phyloP scores from a whole-genome alignment of 1,140 invertebrate species.

The Anadara kagoshimensis region DNA sequence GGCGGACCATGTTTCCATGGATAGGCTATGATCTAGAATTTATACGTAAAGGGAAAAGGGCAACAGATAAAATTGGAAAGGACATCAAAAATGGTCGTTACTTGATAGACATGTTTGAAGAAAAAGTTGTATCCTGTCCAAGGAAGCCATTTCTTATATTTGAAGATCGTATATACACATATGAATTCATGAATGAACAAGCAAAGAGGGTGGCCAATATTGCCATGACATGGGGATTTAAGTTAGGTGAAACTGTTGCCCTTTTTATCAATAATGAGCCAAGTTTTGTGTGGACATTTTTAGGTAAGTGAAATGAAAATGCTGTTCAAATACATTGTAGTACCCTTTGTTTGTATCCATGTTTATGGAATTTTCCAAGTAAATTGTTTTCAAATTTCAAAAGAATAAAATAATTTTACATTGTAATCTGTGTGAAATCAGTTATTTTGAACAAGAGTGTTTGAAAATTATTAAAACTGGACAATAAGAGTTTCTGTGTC shows the following conservation, averaged over 20 bases:
- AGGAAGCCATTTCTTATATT: slow-evolving; percentile 58
- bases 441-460: too few relatives aligned
- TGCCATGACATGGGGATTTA: slow-evolving; percentile 43
- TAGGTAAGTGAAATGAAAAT: slow-evolving; percentile 51
- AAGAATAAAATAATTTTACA: too few relatives aligned
- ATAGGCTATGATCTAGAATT: slow-evolving; percentile 45
- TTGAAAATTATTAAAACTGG: too few relatives aligned
- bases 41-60: slow-evolving; percentile 31
- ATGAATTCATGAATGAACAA: slow-evolving; percentile 55
- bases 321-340: not conserved
- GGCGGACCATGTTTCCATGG: slow-evolving; percentile 50
- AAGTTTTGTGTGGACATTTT: slow-evolving; percentile 64
- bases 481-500: too few relatives aligned
- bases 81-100: slow-evolving; percentile 30
- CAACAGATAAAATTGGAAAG: not conserved
- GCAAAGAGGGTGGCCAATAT: slow-evolving; percentile 61
- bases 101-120: slow-evolving; percentile 62
- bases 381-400: too few relatives aligned
- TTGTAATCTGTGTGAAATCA: too few relatives aligned
- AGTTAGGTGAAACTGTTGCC: slow-evolving; percentile 54
- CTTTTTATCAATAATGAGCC: slow-evolving; percentile 63
- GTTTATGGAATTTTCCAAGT: not conserved
- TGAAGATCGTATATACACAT: slow-evolving; percentile 56
- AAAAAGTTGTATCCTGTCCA: slow-evolving; percentile 39
- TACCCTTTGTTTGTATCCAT: not conserved